These are phyloP conservation scores for Apomyelois bistriatella DNA, from an alignment of 2,888 invertebrate genomes.

Conservation along the genomic window DNA sequence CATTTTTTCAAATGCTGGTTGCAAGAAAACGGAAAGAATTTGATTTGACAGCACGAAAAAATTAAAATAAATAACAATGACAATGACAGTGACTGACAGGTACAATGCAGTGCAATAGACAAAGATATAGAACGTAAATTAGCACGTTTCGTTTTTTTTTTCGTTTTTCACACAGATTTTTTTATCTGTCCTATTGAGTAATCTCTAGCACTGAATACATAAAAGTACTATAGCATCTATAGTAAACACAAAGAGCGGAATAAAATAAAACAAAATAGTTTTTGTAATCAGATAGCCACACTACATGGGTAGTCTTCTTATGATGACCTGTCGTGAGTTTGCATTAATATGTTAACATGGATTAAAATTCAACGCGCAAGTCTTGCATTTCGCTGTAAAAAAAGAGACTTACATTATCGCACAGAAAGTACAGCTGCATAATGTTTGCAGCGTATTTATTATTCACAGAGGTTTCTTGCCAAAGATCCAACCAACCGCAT, in stretches of 20 bases:
- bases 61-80: background rate
- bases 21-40: background rate
- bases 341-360: conserved; percentile 5
- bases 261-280: background rate
- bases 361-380: background rate
- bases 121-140: conserved; percentile 12
- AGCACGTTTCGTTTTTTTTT: background rate
- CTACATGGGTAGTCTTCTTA: background rate
- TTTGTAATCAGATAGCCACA: too few species aligned
- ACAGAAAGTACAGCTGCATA: background rate
- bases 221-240: too few species aligned
- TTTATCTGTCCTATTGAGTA: too few species aligned
- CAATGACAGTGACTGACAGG: conserved; percentile 6
- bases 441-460: background rate
- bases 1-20: conserved; percentile 10
- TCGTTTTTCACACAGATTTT: too few species aligned
- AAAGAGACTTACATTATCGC: background rate
- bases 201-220: too few species aligned
- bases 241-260: too few species aligned
- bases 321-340: background rate
- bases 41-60: background rate
- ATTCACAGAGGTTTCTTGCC: background rate
- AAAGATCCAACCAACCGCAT: background rate
- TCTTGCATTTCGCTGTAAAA: background rate
- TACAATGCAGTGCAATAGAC: background rate